phyloP scores from a whole-genome alignment of 2,113 vertebrate genomes.

The Triplophysa siluroides region DNA sequence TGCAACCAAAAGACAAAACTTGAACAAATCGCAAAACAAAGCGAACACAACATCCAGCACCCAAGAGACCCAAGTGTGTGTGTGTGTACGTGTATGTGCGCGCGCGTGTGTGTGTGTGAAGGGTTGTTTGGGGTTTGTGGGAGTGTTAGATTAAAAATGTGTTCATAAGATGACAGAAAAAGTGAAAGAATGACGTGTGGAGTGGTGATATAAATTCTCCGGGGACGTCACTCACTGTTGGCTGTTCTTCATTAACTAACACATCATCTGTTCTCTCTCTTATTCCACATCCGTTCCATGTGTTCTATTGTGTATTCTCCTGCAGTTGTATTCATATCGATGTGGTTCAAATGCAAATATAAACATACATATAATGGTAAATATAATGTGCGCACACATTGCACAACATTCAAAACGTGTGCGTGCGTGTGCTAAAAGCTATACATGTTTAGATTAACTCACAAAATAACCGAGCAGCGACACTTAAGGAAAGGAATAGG shows the following conservation, averaged over 20 bases:
- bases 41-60: neutral
- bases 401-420: neutral
- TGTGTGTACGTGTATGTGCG: too few relatives aligned
- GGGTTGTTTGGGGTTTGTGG: neutral
- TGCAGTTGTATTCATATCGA: neutral
- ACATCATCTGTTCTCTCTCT: too few relatives aligned
- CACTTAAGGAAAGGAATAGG: too few relatives aligned
- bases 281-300: too few relatives aligned
- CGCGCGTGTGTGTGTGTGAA: neutral
- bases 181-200: neutral
- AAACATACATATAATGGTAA: too few relatives aligned
- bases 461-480: too few relatives aligned
- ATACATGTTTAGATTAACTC: neutral
- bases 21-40: conserved; percentile 34
- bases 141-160: conserved; percentile 32
- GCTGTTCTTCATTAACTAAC: too few relatives aligned
- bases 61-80: conserved; percentile 20
- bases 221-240: neutral
- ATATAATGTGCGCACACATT: neutral
- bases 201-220: conserved; percentile 10
- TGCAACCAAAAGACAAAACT: conserved; percentile 18
- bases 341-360: neutral
- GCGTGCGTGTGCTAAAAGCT: neutral
- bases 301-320: neutral
- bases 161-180: conserved; percentile 23